Evolutionary conservation across 2,888 invertebrate genomes (phyloP).

Genomic region (Bibio marci): DNA sequence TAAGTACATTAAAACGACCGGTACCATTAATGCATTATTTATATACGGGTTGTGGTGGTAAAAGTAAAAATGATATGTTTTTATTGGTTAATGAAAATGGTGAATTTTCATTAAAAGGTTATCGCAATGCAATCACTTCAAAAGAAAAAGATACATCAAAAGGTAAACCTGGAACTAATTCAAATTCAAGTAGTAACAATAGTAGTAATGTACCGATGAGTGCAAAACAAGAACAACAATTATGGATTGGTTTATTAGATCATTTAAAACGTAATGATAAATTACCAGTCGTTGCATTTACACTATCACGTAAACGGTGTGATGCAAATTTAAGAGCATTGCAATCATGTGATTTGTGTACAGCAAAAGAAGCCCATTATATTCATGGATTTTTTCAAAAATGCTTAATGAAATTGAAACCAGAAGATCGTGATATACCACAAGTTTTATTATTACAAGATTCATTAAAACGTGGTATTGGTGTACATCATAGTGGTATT

Average conservation of each 20-base stretch:
- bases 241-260: conserved; percentile 68
- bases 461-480: conserved; percentile 70
- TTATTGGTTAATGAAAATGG: conserved; percentile 63
- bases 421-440: conserved; percentile 72
- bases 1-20: conserved; percentile 82
- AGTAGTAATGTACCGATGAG: conserved; percentile 20
- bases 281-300: conserved; percentile 88
- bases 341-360: conserved; percentile 60
- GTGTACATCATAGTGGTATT: conserved; percentile 96
- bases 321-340: conserved; percentile 41
- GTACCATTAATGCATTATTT: conserved; percentile 91
- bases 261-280: conserved; percentile 67
- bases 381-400: conserved; percentile 75
- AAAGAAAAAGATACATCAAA: conserved; percentile 20
- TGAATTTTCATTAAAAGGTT: conserved; percentile 46
- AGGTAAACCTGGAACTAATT: conserved; percentile 4
- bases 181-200: conserved; percentile 1
- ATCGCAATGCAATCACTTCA: conserved; percentile 36
- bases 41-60: conserved; percentile 65
- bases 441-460: conserved; percentile 59
- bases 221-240: conserved; percentile 58
- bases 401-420: conserved; percentile 66
- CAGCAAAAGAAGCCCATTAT: conserved; percentile 63
- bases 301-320: conserved; percentile 54
- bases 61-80: conserved; percentile 56